Percentiles rank a stretch among this genome's conserved stretches.
These are phyloP conservation scores for Brachionus sp. DNA, from an alignment of 1,140 invertebrate genomes.

Conservation along the genomic window DNA sequence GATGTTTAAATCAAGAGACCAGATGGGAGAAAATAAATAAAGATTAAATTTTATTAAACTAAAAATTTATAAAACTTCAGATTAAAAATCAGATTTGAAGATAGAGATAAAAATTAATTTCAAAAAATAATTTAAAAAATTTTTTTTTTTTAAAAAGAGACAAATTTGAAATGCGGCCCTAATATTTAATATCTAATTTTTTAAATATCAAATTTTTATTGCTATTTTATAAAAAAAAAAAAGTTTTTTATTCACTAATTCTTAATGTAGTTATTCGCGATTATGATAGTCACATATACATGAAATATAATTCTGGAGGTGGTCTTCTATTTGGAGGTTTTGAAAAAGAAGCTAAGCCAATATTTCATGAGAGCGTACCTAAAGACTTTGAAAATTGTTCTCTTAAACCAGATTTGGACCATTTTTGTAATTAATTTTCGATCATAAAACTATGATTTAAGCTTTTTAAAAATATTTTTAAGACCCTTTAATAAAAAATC, in stretches of 20 bases:
- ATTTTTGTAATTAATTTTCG: constrained; percentile 68
- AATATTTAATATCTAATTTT: too few relatives aligned
- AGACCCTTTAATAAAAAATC: constrained; percentile 75
- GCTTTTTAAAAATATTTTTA: background rate
- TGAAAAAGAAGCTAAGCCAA: constrained; percentile 75
- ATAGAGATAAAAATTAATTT: too few relatives aligned
- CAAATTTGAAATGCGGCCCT: too few relatives aligned
- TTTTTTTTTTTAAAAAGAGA: too few relatives aligned
- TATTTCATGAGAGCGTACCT: constrained; percentile 71
- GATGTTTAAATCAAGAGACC: too few relatives aligned
- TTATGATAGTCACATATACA: constrained; percentile 81
- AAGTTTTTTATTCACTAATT: background rate
- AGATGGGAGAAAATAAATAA: too few relatives aligned
- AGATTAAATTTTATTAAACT: too few relatives aligned
- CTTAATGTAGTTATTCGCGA: constrained; percentile 76
- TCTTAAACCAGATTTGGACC: constrained; percentile 76
- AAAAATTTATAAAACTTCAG: too few relatives aligned
- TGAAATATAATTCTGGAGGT: constrained; percentile 69
- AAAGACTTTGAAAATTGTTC: constrained; percentile 61
- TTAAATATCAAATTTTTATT: too few relatives aligned
- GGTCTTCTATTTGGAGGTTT: constrained; percentile 76
- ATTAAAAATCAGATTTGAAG: too few relatives aligned
- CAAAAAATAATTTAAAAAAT: too few relatives aligned
- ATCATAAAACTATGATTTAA: background rate
- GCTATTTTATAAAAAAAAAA: too few relatives aligned